Evolutionary conservation across 2,113 vertebrate genomes (phyloP).

Genomic region (Grantiella picta): DNA sequence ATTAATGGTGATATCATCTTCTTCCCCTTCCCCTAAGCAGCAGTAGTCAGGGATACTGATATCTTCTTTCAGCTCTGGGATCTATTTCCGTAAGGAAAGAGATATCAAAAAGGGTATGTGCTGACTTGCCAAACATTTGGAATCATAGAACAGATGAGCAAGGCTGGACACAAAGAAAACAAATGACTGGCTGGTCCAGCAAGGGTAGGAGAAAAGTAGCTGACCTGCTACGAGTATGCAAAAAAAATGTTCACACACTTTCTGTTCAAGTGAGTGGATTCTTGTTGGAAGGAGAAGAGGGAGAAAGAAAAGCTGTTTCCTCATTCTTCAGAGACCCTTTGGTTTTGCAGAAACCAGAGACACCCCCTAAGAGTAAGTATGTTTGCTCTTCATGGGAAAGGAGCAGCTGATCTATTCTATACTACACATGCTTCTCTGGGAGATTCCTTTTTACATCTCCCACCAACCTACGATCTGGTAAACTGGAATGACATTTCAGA

Average conservation of each 20-base stretch:
- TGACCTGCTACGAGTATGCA: not conserved
- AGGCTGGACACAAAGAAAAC: not conserved
- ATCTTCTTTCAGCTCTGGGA: slow-evolving; percentile 90
- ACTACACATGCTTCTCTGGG: not conserved
- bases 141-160: not conserved
- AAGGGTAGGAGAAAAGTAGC: not conserved
- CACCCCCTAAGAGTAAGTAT: not conserved
- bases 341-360: not conserved
- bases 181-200: not conserved
- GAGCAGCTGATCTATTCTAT: not conserved
- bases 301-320: not conserved
- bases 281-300: not conserved
- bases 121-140: not conserved
- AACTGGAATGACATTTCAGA: not conserved
- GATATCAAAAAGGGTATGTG: not conserved
- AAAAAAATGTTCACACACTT: not conserved
- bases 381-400: not conserved
- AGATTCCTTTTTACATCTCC: not conserved
- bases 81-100: slow-evolving; percentile 66
- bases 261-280: not conserved
- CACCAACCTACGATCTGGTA: not conserved
- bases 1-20: slow-evolving; percentile 91
- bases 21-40: slow-evolving; percentile 87
- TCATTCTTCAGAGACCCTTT: not conserved
- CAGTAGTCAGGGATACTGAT: slow-evolving; percentile 94